phyloP scores from a whole-genome alignment of 2,888 invertebrate species.

The Acleris laterana region DNA sequence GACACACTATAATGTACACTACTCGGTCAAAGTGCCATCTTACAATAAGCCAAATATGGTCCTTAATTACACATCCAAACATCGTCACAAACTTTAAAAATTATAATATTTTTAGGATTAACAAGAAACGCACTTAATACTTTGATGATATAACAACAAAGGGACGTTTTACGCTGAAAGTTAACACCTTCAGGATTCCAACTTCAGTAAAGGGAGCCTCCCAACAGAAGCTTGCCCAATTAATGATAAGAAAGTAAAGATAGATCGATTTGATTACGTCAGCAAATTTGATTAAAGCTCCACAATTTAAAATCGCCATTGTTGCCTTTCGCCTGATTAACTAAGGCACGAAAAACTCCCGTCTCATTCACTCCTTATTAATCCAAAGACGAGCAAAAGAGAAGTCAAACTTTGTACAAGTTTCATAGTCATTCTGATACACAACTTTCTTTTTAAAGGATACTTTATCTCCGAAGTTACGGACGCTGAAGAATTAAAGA shows the following conservation, averaged over 20 bases:
- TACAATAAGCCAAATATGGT: no score
- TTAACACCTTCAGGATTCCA: neutral
- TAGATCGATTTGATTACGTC: slow-evolving; percentile 25
- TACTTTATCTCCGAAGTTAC: slow-evolving; percentile 53
- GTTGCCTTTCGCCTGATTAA: slow-evolving; percentile 23
- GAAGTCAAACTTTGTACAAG: neutral
- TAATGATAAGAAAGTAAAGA: slow-evolving; percentile 6
- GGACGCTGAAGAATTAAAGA: slow-evolving; percentile 53
- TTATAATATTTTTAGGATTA: no score
- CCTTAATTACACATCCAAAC: no score
- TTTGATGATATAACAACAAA: no score
- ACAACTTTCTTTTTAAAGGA: slow-evolving; percentile 44
- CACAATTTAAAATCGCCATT: slow-evolving; percentile 22
- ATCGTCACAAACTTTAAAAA: no score
- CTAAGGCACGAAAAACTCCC: neutral
- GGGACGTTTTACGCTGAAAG: neutral
- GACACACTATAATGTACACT: no score
- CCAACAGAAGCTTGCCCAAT: neutral
- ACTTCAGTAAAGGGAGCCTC: neutral
- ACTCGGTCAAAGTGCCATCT: no score
- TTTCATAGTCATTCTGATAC: slow-evolving; percentile 28
- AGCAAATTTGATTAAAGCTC: slow-evolving; percentile 19
- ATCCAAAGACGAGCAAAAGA: neutral
- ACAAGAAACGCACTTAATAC: no score
- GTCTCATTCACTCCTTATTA: neutral